A percentile compares a stretch with the other conserved stretches of the same genome.
Evolutionary conservation across 2,888 invertebrate genomes (phyloP).

Genomic region (Nasonovia ribisnigri): DNA sequence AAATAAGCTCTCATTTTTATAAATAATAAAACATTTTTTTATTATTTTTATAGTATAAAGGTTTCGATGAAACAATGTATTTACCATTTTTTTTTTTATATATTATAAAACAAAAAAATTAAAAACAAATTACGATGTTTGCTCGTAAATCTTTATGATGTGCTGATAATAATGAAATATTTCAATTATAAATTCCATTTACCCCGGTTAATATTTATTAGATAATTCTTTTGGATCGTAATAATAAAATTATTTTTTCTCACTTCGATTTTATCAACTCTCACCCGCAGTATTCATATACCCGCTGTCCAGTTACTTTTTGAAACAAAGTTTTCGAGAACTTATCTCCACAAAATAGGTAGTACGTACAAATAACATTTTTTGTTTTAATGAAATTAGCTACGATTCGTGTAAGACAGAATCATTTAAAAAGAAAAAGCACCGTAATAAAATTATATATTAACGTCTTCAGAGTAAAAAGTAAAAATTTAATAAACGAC

Average conservation of each 20-base stretch:
- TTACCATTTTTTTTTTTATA: conserved; percentile 13
- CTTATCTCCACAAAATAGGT: not conserved
- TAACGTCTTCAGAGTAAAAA: not conserved
- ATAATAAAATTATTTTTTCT: not conserved
- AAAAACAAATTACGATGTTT: not conserved
- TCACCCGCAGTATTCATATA: not conserved
- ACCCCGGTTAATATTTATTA: not conserved
- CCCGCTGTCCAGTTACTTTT: not conserved
- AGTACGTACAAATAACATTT: conserved; percentile 8
- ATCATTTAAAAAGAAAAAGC: not conserved
- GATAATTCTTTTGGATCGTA: conserved; percentile 4
- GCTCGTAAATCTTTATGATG: not conserved
- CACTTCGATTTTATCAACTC: not conserved
- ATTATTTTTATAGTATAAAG: not conserved
- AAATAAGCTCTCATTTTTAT: conserved; percentile 25
- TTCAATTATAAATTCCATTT: conserved; percentile 13
- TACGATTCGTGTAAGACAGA: not conserved
- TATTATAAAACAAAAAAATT: conserved; percentile 13
- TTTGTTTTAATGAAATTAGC: not conserved
- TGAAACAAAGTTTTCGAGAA: not conserved
- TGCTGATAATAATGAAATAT: conserved; percentile 6
- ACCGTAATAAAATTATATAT: not conserved
- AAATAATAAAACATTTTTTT: not conserved
- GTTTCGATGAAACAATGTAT: not conserved
- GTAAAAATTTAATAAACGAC: conserved; percentile 2